Evolutionary conservation across 2,888 invertebrate species (phyloP), one percentile per base, ranked within the genome.

Genomic region (Oxycera nigricornis): DNA sequence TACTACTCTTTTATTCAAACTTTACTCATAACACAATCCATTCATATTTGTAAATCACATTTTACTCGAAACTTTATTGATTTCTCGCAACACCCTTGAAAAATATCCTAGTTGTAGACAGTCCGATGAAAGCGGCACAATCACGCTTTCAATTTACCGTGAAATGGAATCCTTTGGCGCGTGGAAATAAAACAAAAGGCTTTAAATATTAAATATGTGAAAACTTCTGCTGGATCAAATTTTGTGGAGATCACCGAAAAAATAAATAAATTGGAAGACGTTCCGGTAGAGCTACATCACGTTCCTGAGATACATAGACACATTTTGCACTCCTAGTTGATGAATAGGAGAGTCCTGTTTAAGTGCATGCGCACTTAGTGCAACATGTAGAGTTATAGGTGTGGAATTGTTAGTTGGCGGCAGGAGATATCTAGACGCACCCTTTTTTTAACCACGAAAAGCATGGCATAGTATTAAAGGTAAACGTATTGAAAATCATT

Each of bases 321-420:
- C n/a, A 50, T 20, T 55, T 20, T 22, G 39, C 9, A 68, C 26
- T 28, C 50, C n/a, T n/a, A n/a, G n/a, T 50, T 61, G 65, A 65
- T 41, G 65, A 65, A 22, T 9, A 24, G 35, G 11, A 31, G 11
- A 65, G 9, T 28, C 30, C 31, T 50, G 26, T 68, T n/a, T 3
- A n/a, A 7, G 55, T 52, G 70, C 70, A 70, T 70, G 70, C 70
- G 70, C 70, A 70, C 7, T 70, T 22, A 52, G 14, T 70, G 55
- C 70, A 70, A 70, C 70, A 52, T 52, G 70, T 70, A 70, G 52
- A 22, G 24, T 41, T 9, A 22, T 31, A 35, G 61, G n/a, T 24
- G 24, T 55, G 61, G 61, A 20, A 31, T 35, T 68, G 68, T 22
- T 52, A 46, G 20, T 17, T 55, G 22, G 26, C 24, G 39, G 24